Evolutionary conservation across 2,888 invertebrate genomes (phyloP), one percentile per base, ranked within the genome.

Genomic region (Sussaba pulchella): DNA sequence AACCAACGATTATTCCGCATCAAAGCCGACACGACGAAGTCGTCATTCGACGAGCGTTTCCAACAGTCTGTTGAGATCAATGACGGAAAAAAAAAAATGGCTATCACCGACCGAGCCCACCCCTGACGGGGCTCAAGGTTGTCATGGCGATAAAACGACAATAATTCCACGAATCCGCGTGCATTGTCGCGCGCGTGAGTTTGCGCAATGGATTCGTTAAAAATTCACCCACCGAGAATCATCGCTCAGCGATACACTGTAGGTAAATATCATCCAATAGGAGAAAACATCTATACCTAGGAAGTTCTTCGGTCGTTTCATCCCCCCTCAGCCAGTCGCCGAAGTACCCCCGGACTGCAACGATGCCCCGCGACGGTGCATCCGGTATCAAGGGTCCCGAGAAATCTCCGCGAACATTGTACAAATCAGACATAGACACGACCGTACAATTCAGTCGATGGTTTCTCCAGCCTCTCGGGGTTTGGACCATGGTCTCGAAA

Each of bases 401-500:
- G 8, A 52, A 5, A 10, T 4, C 47, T 1, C 2, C 19, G n/a
- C 59, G 36, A 10, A 52, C 63, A 26, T 19, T 41, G 52, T 52
- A 63, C 54, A 17, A 64, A 0, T 19, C 6, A 1, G 76, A 81
- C 63, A 43, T 81, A 17, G 19, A 73, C 9, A 39, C 12, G 10
- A 73, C 76, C 3, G 24, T 81, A 1, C 76, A 73, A 41, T 71
- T 70, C 26, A 71, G 59, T 45, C 70, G 78, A 36, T 78, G 59
- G 66, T 43, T 81, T 17, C 47, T 78, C 10, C 17, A 39, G 4
- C 2, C 69, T 57, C 21, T 75, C 19, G 81, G 82, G 10, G 45
- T 82, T 9, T 82, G 82, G 82, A 39, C 73, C 0, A 47, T 77
- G 59, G 17, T 78, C 9, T 73, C 71, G n/a, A 54, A n/a, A n/a